These are phyloP conservation scores for Mongoloraphidia duomilia DNA, from an alignment of 2,888 invertebrate species.

Conservation along the genomic window DNA sequence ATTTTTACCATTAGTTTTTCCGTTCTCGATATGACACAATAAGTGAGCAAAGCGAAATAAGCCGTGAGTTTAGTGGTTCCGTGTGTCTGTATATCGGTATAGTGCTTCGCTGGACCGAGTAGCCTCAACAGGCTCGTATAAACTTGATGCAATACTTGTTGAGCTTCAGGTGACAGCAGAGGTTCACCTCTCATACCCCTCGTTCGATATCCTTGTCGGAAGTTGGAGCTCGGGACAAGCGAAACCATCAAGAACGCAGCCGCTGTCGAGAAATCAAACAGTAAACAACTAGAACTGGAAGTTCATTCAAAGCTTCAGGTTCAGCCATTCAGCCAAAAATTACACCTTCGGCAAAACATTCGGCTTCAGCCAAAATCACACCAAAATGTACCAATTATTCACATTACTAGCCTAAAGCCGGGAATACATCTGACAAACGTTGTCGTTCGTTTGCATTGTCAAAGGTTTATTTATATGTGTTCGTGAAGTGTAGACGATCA, in stretches of 20 bases:
- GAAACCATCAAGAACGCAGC: conserved; percentile 82
- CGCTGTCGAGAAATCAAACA: conserved; percentile 35
- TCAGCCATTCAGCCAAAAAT: too few species aligned
- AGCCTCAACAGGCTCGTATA: conserved; percentile 61
- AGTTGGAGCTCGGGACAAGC: conserved; percentile 79
- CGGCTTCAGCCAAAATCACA: too few species aligned
- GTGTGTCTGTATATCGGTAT: conserved; percentile 73
- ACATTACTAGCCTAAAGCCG: too few species aligned
- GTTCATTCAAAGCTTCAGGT: too few species aligned
- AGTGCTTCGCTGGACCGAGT: conserved; percentile 69
- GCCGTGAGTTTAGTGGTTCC: conserved; percentile 85
- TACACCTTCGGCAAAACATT: too few species aligned
- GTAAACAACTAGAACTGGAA: background rate
- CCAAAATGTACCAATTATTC: too few species aligned
- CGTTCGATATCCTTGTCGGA: conserved; percentile 73
- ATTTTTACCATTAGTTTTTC: conserved; percentile 79
- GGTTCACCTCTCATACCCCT: conserved; percentile 32
- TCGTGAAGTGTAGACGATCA: too few species aligned
- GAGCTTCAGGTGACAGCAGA: conserved; percentile 37
- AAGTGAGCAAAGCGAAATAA: conserved; percentile 83
- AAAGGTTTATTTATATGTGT: too few species aligned
- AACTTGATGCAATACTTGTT: conserved; percentile 45
- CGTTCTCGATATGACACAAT: conserved; percentile 77
- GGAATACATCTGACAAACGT: too few species aligned
- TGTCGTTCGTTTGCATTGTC: too few species aligned